phyloP scores from a whole-genome alignment of 2,113 vertebrate genomes.

The Triplophysa siluroides region DNA sequence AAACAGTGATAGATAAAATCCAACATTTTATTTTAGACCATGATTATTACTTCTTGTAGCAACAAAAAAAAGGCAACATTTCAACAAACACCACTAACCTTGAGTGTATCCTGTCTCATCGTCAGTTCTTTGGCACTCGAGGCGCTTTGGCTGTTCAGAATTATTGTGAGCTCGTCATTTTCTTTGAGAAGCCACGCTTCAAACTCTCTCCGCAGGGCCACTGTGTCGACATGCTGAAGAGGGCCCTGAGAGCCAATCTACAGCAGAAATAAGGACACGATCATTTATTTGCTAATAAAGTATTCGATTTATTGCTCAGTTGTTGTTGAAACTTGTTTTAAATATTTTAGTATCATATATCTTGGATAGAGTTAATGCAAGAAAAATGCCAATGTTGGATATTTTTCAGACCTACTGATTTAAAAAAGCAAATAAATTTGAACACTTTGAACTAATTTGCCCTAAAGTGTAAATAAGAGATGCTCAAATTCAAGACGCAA shows the following conservation, averaged over 20 bases:
- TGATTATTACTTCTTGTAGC: too few species aligned
- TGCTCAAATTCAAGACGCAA: too few species aligned
- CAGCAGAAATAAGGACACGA: neutral
- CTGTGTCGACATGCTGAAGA: conserved; percentile 2
- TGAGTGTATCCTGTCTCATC: conserved; percentile 67
- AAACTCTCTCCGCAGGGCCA: conserved; percentile 70
- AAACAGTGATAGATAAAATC: too few species aligned
- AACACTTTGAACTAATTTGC: too few species aligned
- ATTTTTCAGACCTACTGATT: too few species aligned
- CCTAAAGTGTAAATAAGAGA: too few species aligned
- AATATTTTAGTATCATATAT: too few species aligned
- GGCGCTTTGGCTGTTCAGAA: conserved; percentile 58
- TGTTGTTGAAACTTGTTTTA: neutral
- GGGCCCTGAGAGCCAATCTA: conserved; percentile 51
- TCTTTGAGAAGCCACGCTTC: conserved; percentile 81
- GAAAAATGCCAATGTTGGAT: too few species aligned
- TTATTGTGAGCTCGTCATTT: conserved; percentile 72
- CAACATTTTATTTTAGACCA: too few species aligned
- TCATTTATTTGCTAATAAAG: neutral
- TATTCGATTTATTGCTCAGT: neutral
- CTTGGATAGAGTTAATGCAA: too few species aligned
- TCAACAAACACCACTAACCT: conserved; percentile 70
- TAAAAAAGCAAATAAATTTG: too few species aligned
- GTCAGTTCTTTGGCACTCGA: conserved; percentile 63
- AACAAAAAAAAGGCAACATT: neutral